Evolutionary conservation across 2,888 invertebrate species (phyloP), one percentile per base, ranked within the genome.

Genomic region (Agrotis segetum): DNA sequence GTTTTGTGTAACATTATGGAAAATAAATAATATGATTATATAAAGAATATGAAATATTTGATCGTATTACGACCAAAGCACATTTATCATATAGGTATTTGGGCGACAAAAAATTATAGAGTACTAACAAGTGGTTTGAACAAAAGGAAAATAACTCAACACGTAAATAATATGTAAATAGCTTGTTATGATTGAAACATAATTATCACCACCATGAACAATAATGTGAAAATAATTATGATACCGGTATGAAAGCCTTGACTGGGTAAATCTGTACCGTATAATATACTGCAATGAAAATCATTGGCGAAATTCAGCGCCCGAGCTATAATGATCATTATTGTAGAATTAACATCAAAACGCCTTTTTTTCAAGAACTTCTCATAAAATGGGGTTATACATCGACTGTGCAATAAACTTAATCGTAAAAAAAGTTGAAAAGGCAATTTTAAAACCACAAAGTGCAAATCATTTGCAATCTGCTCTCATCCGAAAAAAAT

Each of bases 181-280:
- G 47, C 67, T 70, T 29, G 29, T 62, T 69, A 53, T 47, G 46
- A 67, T 69, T 73, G 50, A 81, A 71, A 71, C 52, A 65, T 52
- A 71, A 74, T 71, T 58, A 64, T 67, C 50, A 29, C 60, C 61
- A 71, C 24, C 47, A 63, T 67, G 52, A 68, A 71, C 77, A 68
- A 79, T 77, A 84, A 84, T 82, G 81, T 80, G 78, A 82, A 84
- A 84, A 84, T 84, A 78, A 84, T 84, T 82, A 84, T 78, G 40
- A 74, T 74, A 76, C 69, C 55, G 67, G 65, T 56, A 73, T 60
- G 53, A 75, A 63, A 76, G 59, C 82, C 84, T 79, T 84, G 82
- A 67, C 34, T 71, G 69, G 66, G 71, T 82, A 55, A 78, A 73
- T 76, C 65, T 75, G 58, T 65, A 72, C 74, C 76, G 66, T 84